These are phyloP conservation scores for Danaus plexippus DNA, from an alignment of 1,140 invertebrate genomes.

Conservation along the genomic window DNA sequence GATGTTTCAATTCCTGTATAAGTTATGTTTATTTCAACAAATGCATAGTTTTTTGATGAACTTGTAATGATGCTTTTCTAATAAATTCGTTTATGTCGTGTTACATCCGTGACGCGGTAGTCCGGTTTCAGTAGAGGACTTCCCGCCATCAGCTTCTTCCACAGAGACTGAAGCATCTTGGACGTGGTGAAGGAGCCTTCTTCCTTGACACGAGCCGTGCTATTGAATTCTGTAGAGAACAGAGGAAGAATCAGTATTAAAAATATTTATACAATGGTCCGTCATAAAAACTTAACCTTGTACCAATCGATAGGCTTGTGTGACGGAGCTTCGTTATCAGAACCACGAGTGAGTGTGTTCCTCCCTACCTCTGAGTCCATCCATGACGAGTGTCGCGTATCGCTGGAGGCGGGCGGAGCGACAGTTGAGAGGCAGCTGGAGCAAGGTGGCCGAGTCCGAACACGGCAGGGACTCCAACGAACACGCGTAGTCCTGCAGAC, in stretches of 20 bases:
- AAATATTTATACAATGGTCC: not conserved
- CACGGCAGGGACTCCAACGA: slow-evolving; percentile 42
- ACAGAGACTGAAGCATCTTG: slow-evolving; percentile 42
- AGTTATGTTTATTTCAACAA: too few species aligned
- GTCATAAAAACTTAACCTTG: not conserved
- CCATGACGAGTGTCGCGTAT: slow-evolving; percentile 37
- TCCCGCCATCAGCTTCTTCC: slow-evolving; percentile 59
- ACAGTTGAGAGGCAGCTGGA: slow-evolving; percentile 53
- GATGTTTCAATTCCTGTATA: too few species aligned
- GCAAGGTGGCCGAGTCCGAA: slow-evolving; percentile 44
- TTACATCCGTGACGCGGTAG: slow-evolving; percentile 37
- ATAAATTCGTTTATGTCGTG: too few species aligned
- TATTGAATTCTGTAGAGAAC: slow-evolving; percentile 40
- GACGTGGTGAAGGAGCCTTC: slow-evolving; percentile 26
- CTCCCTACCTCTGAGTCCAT: slow-evolving; percentile 40
- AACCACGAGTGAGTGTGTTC: too few species aligned
- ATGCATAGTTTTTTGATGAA: too few species aligned
- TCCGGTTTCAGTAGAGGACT: slow-evolving; percentile 49
- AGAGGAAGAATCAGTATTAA: slow-evolving; percentile 2
- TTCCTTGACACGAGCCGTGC: slow-evolving; percentile 23
- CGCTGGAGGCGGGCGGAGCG: slow-evolving; percentile 51
- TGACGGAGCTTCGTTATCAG: too few species aligned
- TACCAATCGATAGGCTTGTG: too few species aligned
- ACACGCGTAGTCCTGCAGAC: slow-evolving; percentile 35
- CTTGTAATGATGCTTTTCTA: too few species aligned